Evolutionary conservation across 2,797 vertebrate genomes (phyloP).

Genomic region (Nasua narica): DNA sequence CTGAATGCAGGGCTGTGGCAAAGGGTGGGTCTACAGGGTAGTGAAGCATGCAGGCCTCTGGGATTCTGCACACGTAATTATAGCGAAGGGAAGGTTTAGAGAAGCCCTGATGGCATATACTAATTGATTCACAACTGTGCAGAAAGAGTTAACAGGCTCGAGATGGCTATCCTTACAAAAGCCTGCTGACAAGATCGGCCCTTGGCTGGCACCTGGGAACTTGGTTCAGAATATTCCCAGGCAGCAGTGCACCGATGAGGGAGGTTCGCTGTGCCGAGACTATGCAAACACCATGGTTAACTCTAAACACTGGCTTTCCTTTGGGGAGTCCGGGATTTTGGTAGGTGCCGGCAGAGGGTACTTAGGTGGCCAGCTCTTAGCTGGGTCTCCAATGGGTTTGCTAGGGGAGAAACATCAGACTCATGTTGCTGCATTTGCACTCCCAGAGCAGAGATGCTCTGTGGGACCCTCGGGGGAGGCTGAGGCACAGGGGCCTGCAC

Average conservation of each 20-base stretch:
- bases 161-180: background rate
- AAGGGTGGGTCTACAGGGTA: rapidly evolving
- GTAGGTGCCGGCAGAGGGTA: background rate
- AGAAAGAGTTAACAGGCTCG: background rate
- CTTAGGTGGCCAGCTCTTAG: background rate
- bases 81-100: background rate
- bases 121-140: background rate
- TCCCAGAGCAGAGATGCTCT: background rate
- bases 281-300: background rate
- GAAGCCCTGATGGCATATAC: background rate
- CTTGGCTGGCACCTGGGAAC: background rate
- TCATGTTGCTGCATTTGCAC: background rate
- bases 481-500: background rate
- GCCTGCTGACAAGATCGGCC: background rate
- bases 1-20: background rate
- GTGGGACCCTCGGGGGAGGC: background rate
- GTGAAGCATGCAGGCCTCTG: background rate
- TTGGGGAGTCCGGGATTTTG: background rate
- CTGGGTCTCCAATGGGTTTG: background rate
- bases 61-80: background rate
- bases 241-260: background rate
- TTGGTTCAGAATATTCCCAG: background rate
- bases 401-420: background rate
- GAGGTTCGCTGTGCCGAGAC: background rate
- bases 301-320: background rate